A percentile compares a stretch with the other conserved stretches of the same genome.
These are phyloP conservation scores for Vanacampus margaritifer DNA, from an alignment of 2,113 vertebrate species.

Conservation along the genomic window DNA sequence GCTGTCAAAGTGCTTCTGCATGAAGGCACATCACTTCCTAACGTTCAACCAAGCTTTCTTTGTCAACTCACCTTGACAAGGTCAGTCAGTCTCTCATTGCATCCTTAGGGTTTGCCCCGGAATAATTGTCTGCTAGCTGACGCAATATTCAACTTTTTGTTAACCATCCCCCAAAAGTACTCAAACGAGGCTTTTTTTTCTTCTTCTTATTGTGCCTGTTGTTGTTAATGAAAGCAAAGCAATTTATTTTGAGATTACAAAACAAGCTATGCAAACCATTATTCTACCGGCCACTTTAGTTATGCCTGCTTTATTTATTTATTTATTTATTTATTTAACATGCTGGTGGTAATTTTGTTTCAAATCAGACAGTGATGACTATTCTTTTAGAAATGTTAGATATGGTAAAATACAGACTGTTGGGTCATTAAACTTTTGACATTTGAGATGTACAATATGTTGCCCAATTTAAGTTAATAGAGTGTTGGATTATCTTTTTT, in stretches of 20 bases:
- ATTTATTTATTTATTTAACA: no score
- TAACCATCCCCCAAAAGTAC: slow-evolving; percentile 4
- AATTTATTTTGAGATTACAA: neutral
- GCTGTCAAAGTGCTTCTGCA: slow-evolving; percentile 29
- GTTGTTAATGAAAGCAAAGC: neutral
- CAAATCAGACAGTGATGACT: neutral
- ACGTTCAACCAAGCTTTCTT: slow-evolving; percentile 23
- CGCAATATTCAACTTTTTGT: slow-evolving; percentile 16
- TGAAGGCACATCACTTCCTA: slow-evolving; percentile 14
- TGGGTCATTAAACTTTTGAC: no score
- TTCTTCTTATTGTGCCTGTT: no score
- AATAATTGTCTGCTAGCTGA: slow-evolving; percentile 32
- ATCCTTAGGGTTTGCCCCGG: slow-evolving; percentile 30
- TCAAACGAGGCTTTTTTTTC: neutral
- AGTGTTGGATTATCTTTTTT: no score
- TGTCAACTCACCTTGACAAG: slow-evolving; percentile 31
- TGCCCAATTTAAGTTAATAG: slow-evolving; percentile 11
- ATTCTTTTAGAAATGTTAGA: slow-evolving; percentile 23
- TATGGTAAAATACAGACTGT: slow-evolving; percentile 18
- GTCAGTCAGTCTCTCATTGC: slow-evolving; percentile 35
- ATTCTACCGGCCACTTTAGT: no score
- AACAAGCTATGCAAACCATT: no score
- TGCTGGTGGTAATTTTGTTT: no score
- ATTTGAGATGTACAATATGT: slow-evolving; percentile 11
- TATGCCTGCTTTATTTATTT: no score